Percentiles rank a stretch among this genome's conserved stretches.
phyloP scores from a whole-genome alignment of 1,140 invertebrate genomes.

The Steinernema feltiae region DNA sequence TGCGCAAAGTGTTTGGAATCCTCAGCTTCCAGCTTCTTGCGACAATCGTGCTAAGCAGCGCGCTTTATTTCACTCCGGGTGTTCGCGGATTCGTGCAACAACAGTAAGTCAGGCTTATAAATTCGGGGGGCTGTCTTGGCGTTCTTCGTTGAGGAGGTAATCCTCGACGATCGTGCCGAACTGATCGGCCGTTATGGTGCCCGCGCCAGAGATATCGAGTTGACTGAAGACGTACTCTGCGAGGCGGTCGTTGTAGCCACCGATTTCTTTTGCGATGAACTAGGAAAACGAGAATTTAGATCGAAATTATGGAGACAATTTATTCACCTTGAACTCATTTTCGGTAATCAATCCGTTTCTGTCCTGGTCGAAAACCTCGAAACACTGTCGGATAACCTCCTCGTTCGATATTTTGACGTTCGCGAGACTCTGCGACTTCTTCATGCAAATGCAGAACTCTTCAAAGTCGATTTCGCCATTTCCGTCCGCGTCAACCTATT shows the following conservation, averaged over 20 bases:
- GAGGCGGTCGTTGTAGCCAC: conserved; percentile 52
- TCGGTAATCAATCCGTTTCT: conserved; percentile 54
- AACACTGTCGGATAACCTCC: conserved; percentile 53
- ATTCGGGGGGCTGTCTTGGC: not conserved
- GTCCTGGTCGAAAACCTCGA: conserved; percentile 56
- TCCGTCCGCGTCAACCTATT: conserved; percentile 56
- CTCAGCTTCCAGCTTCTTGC: conserved; percentile 49
- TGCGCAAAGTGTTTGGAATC: conserved; percentile 53
- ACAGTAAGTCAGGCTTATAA: conserved; percentile 46
- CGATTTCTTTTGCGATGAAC: conserved; percentile 57
- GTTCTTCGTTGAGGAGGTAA: conserved; percentile 43
- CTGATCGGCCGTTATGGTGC: conserved; percentile 48
- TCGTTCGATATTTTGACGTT: conserved; percentile 47
- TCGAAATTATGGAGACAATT: not conserved
- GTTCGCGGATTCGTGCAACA: conserved; percentile 48
- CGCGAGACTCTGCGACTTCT: conserved; percentile 45
- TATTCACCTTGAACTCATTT: conserved; percentile 53
- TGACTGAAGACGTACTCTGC: conserved; percentile 55
- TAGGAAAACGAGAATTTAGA: conserved; percentile 30
- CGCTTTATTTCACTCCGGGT: conserved; percentile 47
- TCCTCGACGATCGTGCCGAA: conserved; percentile 57
- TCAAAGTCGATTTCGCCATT: conserved; percentile 57
- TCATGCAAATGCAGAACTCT: conserved; percentile 58
- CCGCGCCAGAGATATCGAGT: conserved; percentile 52
- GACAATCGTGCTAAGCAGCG: conserved; percentile 46